These are phyloP conservation scores for Papilio helenus DNA, from an alignment of 1,140 invertebrate species.

Conservation along the genomic window DNA sequence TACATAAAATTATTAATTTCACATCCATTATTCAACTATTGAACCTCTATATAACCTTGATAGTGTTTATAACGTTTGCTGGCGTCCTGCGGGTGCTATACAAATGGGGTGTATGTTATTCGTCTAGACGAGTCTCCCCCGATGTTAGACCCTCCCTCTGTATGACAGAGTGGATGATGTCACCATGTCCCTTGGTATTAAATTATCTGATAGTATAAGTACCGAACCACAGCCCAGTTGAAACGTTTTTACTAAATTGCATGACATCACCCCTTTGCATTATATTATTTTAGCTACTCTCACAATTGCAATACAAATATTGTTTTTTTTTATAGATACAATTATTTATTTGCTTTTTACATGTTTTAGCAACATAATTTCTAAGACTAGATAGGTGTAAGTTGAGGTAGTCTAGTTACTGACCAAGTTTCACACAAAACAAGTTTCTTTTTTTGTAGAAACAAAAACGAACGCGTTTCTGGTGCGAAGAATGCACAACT, in stretches of 20 bases:
- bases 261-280: background rate
- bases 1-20: background rate
- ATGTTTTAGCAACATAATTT: no score
- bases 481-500: conserved; percentile 68
- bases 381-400: no score
- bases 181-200: conserved; percentile 2
- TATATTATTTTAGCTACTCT: background rate
- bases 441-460: conserved; percentile 34
- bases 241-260: conserved; percentile 22
- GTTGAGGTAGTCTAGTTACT: background rate
- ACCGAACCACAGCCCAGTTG: background rate
- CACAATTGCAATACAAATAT: background rate
- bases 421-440: background rate
- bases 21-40: background rate
- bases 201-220: background rate
- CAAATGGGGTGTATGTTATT: conserved; percentile 34
- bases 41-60: background rate
- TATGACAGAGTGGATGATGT: conserved; percentile 34
- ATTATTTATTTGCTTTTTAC: no score
- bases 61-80: background rate
- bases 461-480: conserved; percentile 49
- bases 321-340: no score
- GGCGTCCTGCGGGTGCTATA: conserved; percentile 25
- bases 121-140: conserved; percentile 43
- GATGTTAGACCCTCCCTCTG: conserved; percentile 32